phyloP scores from a whole-genome alignment of 1,140 invertebrate genomes.

The Drosophila kepulauana region DNA sequence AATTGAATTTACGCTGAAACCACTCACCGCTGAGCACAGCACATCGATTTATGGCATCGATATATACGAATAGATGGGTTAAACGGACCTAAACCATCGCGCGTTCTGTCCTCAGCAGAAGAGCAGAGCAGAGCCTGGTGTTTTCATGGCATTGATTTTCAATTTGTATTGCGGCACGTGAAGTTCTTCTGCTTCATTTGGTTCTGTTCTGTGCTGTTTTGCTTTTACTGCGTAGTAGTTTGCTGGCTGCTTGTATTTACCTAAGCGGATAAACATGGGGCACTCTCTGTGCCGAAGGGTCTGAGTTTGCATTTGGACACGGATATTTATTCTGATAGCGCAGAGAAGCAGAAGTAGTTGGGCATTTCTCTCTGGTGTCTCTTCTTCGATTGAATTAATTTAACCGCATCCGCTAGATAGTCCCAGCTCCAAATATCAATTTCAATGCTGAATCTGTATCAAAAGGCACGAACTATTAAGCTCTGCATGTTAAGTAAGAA shows the following conservation, averaged over 20 bases:
- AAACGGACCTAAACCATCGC: constrained; percentile 28
- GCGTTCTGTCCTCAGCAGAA: background rate
- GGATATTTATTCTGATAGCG: constrained; percentile 36
- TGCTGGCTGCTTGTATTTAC: constrained; percentile 46
- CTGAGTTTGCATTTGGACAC: constrained; percentile 8
- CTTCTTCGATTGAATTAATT: constrained; percentile 71
- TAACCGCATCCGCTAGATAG: constrained; percentile 27
- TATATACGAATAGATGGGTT: constrained; percentile 48
- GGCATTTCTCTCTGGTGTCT: constrained; percentile 13
- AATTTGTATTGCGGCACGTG: constrained; percentile 77
- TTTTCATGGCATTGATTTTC: constrained; percentile 71
- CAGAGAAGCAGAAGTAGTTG: constrained; percentile 35
- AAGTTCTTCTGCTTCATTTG: constrained; percentile 77
- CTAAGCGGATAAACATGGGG: constrained; percentile 69
- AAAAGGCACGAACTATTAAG: constrained; percentile 7
- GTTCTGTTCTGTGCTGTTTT: background rate
- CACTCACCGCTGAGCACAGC: constrained; percentile 6
- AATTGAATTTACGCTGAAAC: constrained; percentile 52
- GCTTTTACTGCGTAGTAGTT: background rate
- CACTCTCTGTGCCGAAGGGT: background rate
- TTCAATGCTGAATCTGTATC: background rate
- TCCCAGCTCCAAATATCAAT: constrained; percentile 46
- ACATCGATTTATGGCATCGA: constrained; percentile 57
- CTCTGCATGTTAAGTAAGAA: constrained; percentile 36
- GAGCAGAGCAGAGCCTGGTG: background rate